A percentile compares a stretch with the other conserved stretches of the same genome.
These are phyloP conservation scores for Zaprionus obscuricornis DNA, from an alignment of 2,888 invertebrate species.

Conservation along the genomic window DNA sequence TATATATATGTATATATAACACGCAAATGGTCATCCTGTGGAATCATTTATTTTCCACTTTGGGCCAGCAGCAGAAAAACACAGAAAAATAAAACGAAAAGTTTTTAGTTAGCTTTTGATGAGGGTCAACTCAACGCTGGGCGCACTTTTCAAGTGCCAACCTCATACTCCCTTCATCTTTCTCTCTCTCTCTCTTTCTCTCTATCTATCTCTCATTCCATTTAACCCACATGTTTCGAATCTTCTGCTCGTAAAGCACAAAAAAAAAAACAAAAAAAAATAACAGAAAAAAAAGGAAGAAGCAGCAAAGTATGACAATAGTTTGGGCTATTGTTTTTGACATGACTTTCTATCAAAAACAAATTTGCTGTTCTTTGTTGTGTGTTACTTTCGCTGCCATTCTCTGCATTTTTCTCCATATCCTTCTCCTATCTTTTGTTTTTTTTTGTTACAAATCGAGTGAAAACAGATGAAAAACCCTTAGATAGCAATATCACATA, in stretches of 20 bases:
- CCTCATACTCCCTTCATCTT: not conserved
- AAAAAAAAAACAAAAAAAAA: slow-evolving; percentile 7
- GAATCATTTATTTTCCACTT: slow-evolving; percentile 78
- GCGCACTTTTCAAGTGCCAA: slow-evolving; percentile 71
- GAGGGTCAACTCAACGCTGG: slow-evolving; percentile 73
- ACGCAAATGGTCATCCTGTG: slow-evolving; percentile 78
- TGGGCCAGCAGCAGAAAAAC: slow-evolving; percentile 54
- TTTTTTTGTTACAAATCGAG: slow-evolving; percentile 41
- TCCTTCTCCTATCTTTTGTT: slow-evolving; percentile 12
- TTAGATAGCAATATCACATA: not conserved
- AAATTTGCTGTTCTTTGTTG: slow-evolving; percentile 73
- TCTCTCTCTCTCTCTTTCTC: too few species aligned
- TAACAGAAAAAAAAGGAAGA: not conserved
- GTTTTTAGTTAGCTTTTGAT: slow-evolving; percentile 77
- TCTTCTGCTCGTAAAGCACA: not conserved
- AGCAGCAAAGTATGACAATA: slow-evolving; percentile 62
- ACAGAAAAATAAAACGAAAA: slow-evolving; percentile 64
- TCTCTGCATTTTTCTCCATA: not conserved
- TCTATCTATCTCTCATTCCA: not conserved
- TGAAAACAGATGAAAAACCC: slow-evolving; percentile 37
- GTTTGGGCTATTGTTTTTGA: slow-evolving; percentile 76
- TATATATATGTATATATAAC: slow-evolving; percentile 21
- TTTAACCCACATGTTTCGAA: slow-evolving; percentile 9
- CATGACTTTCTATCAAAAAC: slow-evolving; percentile 79
- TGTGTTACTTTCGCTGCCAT: slow-evolving; percentile 1